Evolutionary conservation across 2,797 vertebrate genomes (phyloP).

Genomic region (Decapterus maruadsi): DNA sequence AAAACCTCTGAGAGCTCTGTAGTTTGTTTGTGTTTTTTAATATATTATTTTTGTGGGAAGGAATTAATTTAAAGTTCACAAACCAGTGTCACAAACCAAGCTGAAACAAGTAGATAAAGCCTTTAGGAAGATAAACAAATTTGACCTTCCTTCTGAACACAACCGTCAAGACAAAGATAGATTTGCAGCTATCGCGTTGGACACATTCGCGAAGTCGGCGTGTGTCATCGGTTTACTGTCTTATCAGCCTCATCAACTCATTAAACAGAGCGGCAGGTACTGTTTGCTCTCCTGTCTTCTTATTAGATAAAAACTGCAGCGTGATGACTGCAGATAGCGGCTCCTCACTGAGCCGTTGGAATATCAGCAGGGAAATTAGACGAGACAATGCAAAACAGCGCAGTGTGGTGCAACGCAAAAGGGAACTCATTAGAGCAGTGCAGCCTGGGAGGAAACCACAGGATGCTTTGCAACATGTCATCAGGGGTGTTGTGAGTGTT

Average conservation of each 20-base stretch:
- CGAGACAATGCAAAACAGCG: slow-evolving; percentile 73
- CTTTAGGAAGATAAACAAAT: slow-evolving; percentile 39
- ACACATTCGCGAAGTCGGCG: slow-evolving; percentile 32
- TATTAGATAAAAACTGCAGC: slow-evolving; percentile 53
- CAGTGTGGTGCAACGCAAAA: slow-evolving; percentile 67
- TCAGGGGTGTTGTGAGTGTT: slow-evolving; percentile 62
- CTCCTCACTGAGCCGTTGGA: slow-evolving; percentile 67
- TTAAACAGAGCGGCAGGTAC: slow-evolving; percentile 63
- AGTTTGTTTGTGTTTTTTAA: not conserved
- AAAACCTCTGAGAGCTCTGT: not conserved
- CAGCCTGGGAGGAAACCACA: slow-evolving; percentile 67
- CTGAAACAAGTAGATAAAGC: slow-evolving; percentile 29
- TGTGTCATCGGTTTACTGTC: slow-evolving; percentile 44
- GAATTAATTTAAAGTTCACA: slow-evolving; percentile 17
- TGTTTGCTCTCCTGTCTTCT: slow-evolving; percentile 61
- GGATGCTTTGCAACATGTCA: slow-evolving; percentile 64
- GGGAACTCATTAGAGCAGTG: slow-evolving; percentile 77
- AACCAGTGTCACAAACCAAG: slow-evolving; percentile 8
- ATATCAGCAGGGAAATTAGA: slow-evolving; percentile 72
- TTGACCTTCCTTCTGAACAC: slow-evolving; percentile 40
- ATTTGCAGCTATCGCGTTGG: slow-evolving; percentile 40
- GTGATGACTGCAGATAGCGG: slow-evolving; percentile 64
- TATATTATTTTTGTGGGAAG: slow-evolving; percentile 5
- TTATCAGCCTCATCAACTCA: slow-evolving; percentile 68
- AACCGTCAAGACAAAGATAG: slow-evolving; percentile 14